These are phyloP conservation scores for Vultur gryphus DNA, from an alignment of 2,797 vertebrate species.

Conservation along the genomic window DNA sequence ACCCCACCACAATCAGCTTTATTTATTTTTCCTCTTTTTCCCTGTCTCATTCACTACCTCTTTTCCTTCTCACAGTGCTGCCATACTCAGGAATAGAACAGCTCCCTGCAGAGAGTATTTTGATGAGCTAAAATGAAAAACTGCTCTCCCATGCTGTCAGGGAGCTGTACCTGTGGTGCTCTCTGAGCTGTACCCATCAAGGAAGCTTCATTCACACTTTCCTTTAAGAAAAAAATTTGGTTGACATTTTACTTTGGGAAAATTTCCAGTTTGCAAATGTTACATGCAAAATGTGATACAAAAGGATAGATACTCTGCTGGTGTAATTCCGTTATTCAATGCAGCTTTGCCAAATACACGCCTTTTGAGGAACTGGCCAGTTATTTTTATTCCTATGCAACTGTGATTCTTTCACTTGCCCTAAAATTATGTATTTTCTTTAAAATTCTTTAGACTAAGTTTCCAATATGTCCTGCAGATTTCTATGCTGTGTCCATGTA, in stretches of 20 bases:
- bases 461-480: neutral
- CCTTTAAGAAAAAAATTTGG: neutral
- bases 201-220: constrained; percentile 6
- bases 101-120: neutral
- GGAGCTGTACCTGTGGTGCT: neutral
- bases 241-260: neutral
- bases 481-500: neutral
- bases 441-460: neutral
- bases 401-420: neutral
- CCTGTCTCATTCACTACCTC: constrained; percentile 8
- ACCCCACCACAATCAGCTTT: neutral
- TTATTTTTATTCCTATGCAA: constrained; percentile 4
- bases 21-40: constrained; percentile 16
- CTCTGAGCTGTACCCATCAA: constrained; percentile 28
- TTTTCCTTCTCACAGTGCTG: constrained; percentile 2
- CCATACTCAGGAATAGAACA: constrained; percentile 22
- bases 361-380: neutral
- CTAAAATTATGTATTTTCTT: neutral
- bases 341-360: neutral
- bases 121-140: constrained; percentile 14
- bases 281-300: neutral
- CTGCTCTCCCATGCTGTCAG: neutral
- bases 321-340: neutral
- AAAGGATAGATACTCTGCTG: neutral
- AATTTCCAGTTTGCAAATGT: neutral